Base-by-base conservation (phyloP, 2,113 vertebrate genomes). In the Prionailurus bengalensis region DNA sequence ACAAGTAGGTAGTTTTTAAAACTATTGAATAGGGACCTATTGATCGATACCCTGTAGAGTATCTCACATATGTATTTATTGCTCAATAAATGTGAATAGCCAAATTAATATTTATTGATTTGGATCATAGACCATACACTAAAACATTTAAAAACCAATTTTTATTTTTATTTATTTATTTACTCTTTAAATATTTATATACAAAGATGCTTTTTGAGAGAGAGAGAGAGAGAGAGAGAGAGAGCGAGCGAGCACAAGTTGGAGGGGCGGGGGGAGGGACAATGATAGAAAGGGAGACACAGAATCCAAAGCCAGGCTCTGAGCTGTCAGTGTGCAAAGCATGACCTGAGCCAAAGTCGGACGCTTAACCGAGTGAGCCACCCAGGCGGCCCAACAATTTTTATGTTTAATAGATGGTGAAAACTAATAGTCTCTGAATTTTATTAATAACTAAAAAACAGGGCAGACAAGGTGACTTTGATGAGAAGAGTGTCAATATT, bases 71-170 rank as follows among this genome's bases (percentile, higher is more conserved):
- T 33, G 68, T 73, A 9, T 70, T 76, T 31, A 78, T 7, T 96
- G 58, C 2, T 95, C 76, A 94, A 53, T 92, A 92, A 84, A 85
- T 45, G 15, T 63, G 39, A 92, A 73, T 0, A 48, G 15, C 1
- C 25, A 95, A 78, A 94, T 95, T 86, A 97, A 68, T 74, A 68
- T 66, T 66, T 94, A 88, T 95, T 93, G 39, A 94, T 51, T 81
- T 93, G 27, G 21, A 36, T 89, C 33, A 91, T 16, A 86, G 31
- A 16, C 15, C 12, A 39, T 36, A 33, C 5, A 61, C 13, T 65
- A 86, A 91, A 83, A 79, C 16, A 86, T 89, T 94, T 80, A 42
- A 36, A 84, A 95, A 53, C 7, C 3, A 29, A 80, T 61, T 92
- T 63, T 86, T 94, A 87, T 78, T 84, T 95, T 91, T 94, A 82